These are phyloP conservation scores for Lamellibrachia columna DNA, from an alignment of 2,888 invertebrate species.

Conservation along the genomic window DNA sequence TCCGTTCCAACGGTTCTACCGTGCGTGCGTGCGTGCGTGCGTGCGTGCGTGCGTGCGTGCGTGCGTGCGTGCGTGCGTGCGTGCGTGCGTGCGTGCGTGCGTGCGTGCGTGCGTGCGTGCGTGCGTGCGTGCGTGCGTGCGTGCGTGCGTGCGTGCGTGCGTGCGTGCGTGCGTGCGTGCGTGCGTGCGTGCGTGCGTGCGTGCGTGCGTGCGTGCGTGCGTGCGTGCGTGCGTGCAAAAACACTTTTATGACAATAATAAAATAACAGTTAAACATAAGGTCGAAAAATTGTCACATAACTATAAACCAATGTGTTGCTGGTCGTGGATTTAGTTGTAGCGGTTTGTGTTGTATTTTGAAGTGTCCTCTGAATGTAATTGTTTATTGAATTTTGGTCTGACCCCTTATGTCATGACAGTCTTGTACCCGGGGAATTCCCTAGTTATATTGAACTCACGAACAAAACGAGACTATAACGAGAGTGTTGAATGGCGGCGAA, in stretches of 20 bases:
- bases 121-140: slow-evolving; percentile 20
- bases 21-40: slow-evolving; percentile 21
- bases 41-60: slow-evolving; percentile 24
- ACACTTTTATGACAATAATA: background rate
- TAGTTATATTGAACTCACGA: background rate
- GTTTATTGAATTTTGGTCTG: background rate
- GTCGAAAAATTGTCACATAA: background rate
- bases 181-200: background rate
- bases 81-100: background rate
- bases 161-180: background rate
- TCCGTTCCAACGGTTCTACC: no score
- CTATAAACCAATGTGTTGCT: background rate
- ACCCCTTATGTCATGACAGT: background rate
- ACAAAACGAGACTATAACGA: background rate
- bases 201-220: background rate
- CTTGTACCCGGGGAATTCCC: background rate
- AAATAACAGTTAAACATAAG: background rate
- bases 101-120: background rate
- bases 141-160: slow-evolving; percentile 22
- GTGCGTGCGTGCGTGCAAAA: background rate
- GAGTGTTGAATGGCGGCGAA: background rate
- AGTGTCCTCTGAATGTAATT: background rate
- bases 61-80: background rate
- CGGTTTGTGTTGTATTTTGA: background rate
- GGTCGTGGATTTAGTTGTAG: background rate